Base-by-base conservation (phyloP, 2,888 invertebrate species). In the Melanophora roralis region DNA sequence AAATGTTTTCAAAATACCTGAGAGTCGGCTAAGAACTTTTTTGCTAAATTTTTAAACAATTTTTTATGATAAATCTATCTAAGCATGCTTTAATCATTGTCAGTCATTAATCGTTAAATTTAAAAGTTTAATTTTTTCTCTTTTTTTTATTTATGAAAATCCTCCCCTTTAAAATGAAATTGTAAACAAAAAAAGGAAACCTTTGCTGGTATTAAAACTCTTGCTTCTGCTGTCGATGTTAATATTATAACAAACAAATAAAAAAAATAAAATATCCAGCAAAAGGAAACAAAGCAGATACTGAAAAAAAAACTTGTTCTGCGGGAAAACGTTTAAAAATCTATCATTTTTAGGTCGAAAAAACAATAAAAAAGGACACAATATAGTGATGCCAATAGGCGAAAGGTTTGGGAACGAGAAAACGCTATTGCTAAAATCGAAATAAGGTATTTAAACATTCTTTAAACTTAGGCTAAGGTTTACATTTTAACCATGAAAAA, bases 51-150 rank as follows among this genome's bases (percentile, higher is more conserved):
- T 23, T 38, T 21, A 11, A 40, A 19, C 12, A 14, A 60, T 7
- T 38, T 21, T 40, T 23, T 8, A 47, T 57, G 32, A 40, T 21
- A 74, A 65, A 65, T 45, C 36, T 27, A n/a, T 43, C 34, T 11
- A 49, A 49, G n/a, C 40, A 51, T 65, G 43, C 45, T 67, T 59
- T 55, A 55, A 76, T 64, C 55, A 64, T 69, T 57, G 64, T 68
- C 76, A 67, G 21, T 62, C 62, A 73, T 68, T 73, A 72, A 59
- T 59, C 72, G 72, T 72, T 68, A 51, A 59, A 49, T 73, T 67
- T 49, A 69, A 57, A 64, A 57, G n/a, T n/a, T 68, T 76, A 27
- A 27, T 27, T 51, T 65, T 34, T 27, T 34, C 34, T 11, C 32
- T 36, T 57, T 19, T 34, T 36, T 53, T 47, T 67, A 6, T 21